Evolutionary conservation across 1,140 invertebrate genomes (phyloP).

Genomic region (Lepidurus apus): DNA sequence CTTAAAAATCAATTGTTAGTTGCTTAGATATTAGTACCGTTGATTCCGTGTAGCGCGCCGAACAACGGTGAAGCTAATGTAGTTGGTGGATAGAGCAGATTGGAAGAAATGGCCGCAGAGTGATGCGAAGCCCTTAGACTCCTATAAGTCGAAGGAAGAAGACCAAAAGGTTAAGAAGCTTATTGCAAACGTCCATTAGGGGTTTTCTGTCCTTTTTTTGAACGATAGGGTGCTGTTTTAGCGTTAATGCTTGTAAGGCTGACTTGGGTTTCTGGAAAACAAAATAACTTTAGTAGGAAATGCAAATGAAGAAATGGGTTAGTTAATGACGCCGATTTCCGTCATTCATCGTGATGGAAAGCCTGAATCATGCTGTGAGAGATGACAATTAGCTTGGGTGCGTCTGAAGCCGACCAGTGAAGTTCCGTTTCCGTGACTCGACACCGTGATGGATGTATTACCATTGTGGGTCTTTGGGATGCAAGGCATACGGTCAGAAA

Average conservation of each 20-base stretch:
- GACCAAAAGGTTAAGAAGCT: neutral
- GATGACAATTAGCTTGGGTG: constrained; percentile 4
- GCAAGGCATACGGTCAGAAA: neutral
- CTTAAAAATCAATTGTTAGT: neutral
- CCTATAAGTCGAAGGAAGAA: neutral
- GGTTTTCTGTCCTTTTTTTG: too few species aligned
- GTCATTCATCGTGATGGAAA: neutral
- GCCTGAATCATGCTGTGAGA: constrained; percentile 9
- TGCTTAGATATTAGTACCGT: neutral
- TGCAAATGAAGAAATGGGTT: neutral
- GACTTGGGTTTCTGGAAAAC: neutral
- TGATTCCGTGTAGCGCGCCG: neutral
- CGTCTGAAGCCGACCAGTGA: constrained; percentile 17
- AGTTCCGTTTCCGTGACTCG: constrained; percentile 8
- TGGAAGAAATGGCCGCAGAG: neutral
- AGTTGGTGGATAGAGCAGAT: neutral
- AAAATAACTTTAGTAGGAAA: neutral
- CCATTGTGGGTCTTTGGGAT: neutral
- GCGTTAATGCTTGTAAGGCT: neutral
- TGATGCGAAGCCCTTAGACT: neutral
- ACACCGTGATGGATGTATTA: neutral
- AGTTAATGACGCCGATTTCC: neutral
- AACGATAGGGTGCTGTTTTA: too few species aligned
- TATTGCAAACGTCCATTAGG: too few species aligned
- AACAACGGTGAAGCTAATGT: neutral